Conservation (phyloP, 2,888 invertebrate species). For the Zygogramma bicolorata region DNA sequence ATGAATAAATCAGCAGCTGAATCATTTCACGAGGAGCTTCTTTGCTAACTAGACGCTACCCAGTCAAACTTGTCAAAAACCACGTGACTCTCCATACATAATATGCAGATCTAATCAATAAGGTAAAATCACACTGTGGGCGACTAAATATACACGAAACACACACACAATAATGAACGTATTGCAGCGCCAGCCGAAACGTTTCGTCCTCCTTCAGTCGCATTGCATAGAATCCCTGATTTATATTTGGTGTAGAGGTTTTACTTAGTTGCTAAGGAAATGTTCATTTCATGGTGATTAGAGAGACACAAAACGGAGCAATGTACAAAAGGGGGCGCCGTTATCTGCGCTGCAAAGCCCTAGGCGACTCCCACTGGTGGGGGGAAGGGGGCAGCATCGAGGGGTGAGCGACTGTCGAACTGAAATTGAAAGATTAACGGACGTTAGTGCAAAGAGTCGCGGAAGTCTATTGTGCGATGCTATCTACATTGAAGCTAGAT, state of each 20-base stretch:
- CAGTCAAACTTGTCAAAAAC: constrained; percentile 33
- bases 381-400: constrained; percentile 98
- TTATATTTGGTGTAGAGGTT: constrained; percentile 64
- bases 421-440: constrained; percentile 69
- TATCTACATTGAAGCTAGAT: constrained; percentile 28
- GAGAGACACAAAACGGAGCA: constrained; percentile 47
- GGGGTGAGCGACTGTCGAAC: constrained; percentile 97
- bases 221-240: constrained; percentile 66
- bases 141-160: constrained; percentile 63
- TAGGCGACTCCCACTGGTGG: constrained; percentile 95
- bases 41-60: neutral
- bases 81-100: constrained; percentile 32
- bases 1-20: too few species aligned
- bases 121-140: constrained; percentile 61
- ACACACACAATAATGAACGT: constrained; percentile 55
- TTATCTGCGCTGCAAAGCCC: constrained; percentile 60
- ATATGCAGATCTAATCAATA: constrained; percentile 53
- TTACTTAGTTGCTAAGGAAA: constrained; percentile 21
- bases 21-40: neutral
- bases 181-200: constrained; percentile 54
- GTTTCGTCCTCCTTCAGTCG: constrained; percentile 35
- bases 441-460: neutral
- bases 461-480: neutral
- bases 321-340: constrained; percentile 50
- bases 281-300: constrained; percentile 40